Base-by-base conservation (phyloP, 2,888 invertebrate species). In the Ochropleura leucogaster region DNA sequence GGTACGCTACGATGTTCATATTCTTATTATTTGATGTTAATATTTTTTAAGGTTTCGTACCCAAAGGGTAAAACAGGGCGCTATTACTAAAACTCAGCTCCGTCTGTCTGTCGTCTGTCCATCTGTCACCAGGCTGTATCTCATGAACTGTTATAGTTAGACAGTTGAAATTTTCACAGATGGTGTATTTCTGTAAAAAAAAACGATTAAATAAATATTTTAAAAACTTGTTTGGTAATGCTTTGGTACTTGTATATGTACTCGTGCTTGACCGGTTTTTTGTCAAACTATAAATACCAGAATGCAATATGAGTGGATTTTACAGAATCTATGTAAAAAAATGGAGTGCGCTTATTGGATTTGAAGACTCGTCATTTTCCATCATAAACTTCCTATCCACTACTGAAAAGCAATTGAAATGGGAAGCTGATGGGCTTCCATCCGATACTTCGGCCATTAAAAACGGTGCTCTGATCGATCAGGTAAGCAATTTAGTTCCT, bases 361-460 rank as follows among this genome's bases (percentile, higher is more conserved):
- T 94, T 68, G 92, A 93, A 6, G 94, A 94, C 66, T 53, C 89
- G 0, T 86, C 92, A 0, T 96, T 96, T 84, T 95, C 95, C 8
- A 91, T 95, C 1, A 92, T 95, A 46, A 95, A 95, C 85, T 96
- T 96, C 83, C 86, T 96, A 55, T 92, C 94, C 0, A 89, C 92
- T 0, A 89, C 94, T 20, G 96, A 96, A 82, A 98, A 98, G 87
- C 97, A 98, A 88, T 93, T 99, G 67, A 97, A 98, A 84, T 99
- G 99, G 99, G 98, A 98, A 90, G 97, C 98, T 0, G 98, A 98
- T 90, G 99, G 99, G 0, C 95, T 99, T 9, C 98, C 99, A 0
- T 97, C 98, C 0, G 98, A 98, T 92, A 97, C 97, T 74, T 96
- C 98, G 14, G 98, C 98, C 7, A 94, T 98, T 68, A 98, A 99